phyloP scores from a whole-genome alignment of 92 coral and sea anemone genomes.

The Pocillopora grandis region DNA sequence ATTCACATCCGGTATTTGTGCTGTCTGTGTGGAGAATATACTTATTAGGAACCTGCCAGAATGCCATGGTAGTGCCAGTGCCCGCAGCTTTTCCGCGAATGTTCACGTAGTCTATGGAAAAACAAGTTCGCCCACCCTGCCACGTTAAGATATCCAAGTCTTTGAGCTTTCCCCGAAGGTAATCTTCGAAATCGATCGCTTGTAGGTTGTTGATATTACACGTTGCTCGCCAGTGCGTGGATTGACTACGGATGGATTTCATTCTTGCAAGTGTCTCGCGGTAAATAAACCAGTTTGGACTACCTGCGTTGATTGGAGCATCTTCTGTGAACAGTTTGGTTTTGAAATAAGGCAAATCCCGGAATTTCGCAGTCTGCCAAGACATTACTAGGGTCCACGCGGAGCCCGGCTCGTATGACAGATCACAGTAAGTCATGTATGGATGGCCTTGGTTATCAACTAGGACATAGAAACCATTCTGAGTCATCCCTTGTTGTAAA shows the following conservation, averaged over 20 bases:
- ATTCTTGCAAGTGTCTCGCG: slow-evolving; percentile 18
- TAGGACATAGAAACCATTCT: slow-evolving; percentile 16
- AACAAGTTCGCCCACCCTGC: slow-evolving; percentile 14
- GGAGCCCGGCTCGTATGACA: slow-evolving; percentile 36
- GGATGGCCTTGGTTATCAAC: slow-evolving; percentile 6
- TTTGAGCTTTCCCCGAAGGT: slow-evolving; percentile 3
- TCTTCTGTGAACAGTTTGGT: background rate
- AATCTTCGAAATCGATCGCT: slow-evolving; percentile 16
- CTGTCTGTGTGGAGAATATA: slow-evolving; percentile 11
- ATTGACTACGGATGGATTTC: slow-evolving; percentile 9
- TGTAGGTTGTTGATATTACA: background rate
- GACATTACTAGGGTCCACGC: slow-evolving; percentile 51
- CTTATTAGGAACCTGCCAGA: slow-evolving; percentile 17
- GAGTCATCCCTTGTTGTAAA: background rate
- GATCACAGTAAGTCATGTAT: slow-evolving; percentile 28
- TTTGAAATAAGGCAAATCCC: background rate
- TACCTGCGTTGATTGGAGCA: slow-evolving; percentile 18
- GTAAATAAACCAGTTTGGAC: slow-evolving; percentile 21
- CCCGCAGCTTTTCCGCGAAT: slow-evolving; percentile 10
- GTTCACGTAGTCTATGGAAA: slow-evolving; percentile 19
- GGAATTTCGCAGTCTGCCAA: background rate
- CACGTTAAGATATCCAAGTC: slow-evolving; percentile 28
- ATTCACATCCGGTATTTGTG: background rate
- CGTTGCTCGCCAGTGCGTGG: slow-evolving; percentile 44
- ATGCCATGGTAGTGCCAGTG: background rate